These are phyloP conservation scores for Meloe dianella DNA, from an alignment of 2,888 invertebrate genomes.

Conservation along the genomic window DNA sequence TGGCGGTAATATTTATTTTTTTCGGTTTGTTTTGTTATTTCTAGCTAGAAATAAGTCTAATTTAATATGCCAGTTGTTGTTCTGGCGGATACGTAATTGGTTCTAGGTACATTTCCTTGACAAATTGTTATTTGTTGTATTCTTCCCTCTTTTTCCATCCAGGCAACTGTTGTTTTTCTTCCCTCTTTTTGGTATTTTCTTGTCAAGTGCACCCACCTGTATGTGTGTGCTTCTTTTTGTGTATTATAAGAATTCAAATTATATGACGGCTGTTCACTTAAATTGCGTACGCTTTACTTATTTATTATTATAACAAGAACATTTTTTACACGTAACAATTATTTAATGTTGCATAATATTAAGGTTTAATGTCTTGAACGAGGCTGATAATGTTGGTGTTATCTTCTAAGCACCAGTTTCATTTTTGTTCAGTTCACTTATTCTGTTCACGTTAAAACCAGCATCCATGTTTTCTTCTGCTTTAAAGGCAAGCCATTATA, in stretches of 20 bases:
- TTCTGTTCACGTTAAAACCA: background rate
- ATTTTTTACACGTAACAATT: no score
- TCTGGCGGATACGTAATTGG: constrained; percentile 4
- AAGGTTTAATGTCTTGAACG: background rate
- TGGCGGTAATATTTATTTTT: background rate
- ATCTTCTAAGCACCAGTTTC: background rate
- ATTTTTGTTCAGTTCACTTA: background rate
- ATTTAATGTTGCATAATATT: background rate
- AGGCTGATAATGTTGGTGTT: constrained; percentile 2
- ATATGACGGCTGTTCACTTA: constrained; percentile 14
- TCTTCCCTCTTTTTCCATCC: constrained; percentile 2
- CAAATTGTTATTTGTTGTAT: constrained; percentile 21
- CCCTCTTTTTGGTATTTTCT: constrained; percentile 10
- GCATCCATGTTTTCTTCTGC: background rate
- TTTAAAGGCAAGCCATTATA: background rate
- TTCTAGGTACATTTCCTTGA: constrained; percentile 7
- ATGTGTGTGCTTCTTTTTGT: background rate
- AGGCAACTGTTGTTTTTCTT: constrained; percentile 24
- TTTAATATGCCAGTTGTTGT: background rate
- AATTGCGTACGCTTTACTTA: background rate
- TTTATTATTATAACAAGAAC: background rate
- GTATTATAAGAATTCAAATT: constrained; percentile 20
- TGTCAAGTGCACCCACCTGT: constrained; percentile 22
- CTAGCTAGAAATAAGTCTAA: background rate
- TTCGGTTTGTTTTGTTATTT: background rate